Base-by-base conservation (phyloP, 2,113 vertebrate species). In the Chascanopsetta lugubris region DNA sequence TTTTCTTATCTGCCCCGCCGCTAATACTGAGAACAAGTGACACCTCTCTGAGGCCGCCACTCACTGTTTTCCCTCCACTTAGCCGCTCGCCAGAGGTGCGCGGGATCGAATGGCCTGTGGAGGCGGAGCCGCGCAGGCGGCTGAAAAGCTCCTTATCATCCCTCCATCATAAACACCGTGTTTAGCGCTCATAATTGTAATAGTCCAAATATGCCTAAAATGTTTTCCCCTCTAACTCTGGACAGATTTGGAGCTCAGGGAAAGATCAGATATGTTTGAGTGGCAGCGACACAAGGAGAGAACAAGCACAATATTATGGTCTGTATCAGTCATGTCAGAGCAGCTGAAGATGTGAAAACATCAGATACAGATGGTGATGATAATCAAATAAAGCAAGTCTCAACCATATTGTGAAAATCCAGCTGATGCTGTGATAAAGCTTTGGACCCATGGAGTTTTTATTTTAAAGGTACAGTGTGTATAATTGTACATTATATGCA, bases 1-100 rank as follows among this genome's bases (percentile, higher is more conserved):
- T 89, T 88, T 90, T 90, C 88, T 91, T 91, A 90, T 91, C 89
- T 90, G 62, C 86, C 63, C 64, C 60, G 59, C 74, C 46, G 72
- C 85, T 90, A 91, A 89, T 89, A 88, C 89, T 88, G 84, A 90
- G 85, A 90, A 88, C 88, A 91, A 89, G 90, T 91, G 89, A 89
- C 90, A 91, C 90, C 90, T 88, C 87, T 86, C 80, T 75, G 72
- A 53, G 46, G 75, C 77, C 68, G 83, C 70, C 79, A 67, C 84
- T 64, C 71, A 65, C 87, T 88, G 82, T 82, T 90, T 91, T 82
- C 70, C 72, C 82, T 87, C 83, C 85, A 89, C 85, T 87, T 87
- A 85, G 56, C 56, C 65, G 34, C 34, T 46, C 47, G n/a, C 64
- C 61, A 45, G 65, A 79, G 76, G 43, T 40, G 64, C 63, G 50